These are phyloP conservation scores for Eublepharis macularius DNA, from an alignment of 2,113 vertebrate species.

Conservation along the genomic window DNA sequence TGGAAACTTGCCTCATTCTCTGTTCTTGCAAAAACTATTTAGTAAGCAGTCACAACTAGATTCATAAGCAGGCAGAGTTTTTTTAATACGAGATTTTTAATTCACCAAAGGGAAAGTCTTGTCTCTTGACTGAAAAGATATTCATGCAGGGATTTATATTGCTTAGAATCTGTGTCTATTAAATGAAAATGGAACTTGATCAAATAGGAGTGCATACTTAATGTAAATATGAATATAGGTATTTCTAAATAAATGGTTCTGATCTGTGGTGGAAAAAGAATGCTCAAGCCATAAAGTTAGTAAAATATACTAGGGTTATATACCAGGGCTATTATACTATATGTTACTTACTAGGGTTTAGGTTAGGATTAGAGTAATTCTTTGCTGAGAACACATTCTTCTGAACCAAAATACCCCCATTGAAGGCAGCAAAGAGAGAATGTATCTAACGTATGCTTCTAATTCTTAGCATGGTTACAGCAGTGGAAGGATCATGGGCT, in stretches of 20 bases:
- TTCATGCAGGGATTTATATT: not conserved
- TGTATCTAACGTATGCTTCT: not conserved
- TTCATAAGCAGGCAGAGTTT: not conserved
- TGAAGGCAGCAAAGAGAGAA: not conserved
- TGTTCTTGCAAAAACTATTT: not conserved
- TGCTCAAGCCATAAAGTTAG: not conserved
- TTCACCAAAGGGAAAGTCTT: not conserved
- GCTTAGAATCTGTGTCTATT: not conserved
- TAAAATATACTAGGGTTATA: not conserved
- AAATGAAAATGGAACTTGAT: slow-evolving; percentile 7
- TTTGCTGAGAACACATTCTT: no score
- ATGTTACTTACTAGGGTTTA: no score
- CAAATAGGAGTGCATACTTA: not conserved
- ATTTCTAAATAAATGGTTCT: not conserved
- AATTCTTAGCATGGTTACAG: not conserved
- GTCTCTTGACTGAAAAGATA: not conserved
- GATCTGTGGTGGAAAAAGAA: not conserved
- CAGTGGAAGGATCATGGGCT: no score
- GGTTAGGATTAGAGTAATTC: no score
- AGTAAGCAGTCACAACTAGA: not conserved
- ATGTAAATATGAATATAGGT: not conserved
- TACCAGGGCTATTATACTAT: no score
- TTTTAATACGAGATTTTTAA: not conserved
- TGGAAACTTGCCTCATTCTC: not conserved
- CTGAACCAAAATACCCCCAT: not conserved